Conservation (phyloP, 2,113 vertebrate species). For the Phalacrocorax aristotelis region DNA sequence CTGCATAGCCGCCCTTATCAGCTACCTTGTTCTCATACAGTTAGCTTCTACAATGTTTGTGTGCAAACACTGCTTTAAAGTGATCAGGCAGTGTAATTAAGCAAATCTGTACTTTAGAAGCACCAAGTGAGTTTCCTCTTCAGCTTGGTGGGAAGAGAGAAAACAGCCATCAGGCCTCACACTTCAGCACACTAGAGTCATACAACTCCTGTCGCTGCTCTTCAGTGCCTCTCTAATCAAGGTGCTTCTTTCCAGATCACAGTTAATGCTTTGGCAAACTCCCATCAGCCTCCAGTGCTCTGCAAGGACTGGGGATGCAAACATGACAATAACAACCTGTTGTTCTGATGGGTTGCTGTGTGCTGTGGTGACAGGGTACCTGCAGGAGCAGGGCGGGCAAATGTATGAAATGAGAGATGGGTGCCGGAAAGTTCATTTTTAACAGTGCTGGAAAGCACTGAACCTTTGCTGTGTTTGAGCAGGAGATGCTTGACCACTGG, state of each 20-base stretch:
- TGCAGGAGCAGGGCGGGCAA: background rate
- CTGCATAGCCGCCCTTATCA: constrained; percentile 34
- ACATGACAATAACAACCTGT: background rate
- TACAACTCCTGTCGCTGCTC: background rate
- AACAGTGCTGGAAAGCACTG: background rate
- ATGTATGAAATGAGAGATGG: background rate
- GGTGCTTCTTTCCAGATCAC: constrained; percentile 18
- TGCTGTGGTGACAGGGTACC: background rate
- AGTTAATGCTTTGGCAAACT: background rate
- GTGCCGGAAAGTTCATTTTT: background rate
- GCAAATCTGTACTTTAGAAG: constrained; percentile 51
- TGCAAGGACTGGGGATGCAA: background rate
- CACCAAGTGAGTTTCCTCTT: constrained; percentile 40
- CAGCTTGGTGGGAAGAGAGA: constrained; percentile 30
- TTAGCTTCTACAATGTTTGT: constrained; percentile 48
- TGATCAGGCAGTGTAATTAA: constrained; percentile 65
- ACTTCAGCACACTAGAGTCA: background rate
- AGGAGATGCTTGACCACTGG: background rate
- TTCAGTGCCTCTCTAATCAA: constrained; percentile 61
- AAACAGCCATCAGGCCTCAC: constrained; percentile 16
- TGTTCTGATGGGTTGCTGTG: background rate
- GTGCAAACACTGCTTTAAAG: constrained; percentile 70
- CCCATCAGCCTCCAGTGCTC: background rate
- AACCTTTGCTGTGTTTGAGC: background rate
- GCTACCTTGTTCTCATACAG: constrained; percentile 34